Percentiles rank a stretch among this genome's conserved stretches.
These are phyloP conservation scores for Python bivittatus DNA, from an alignment of 2,113 vertebrate genomes.

Conservation along the genomic window DNA sequence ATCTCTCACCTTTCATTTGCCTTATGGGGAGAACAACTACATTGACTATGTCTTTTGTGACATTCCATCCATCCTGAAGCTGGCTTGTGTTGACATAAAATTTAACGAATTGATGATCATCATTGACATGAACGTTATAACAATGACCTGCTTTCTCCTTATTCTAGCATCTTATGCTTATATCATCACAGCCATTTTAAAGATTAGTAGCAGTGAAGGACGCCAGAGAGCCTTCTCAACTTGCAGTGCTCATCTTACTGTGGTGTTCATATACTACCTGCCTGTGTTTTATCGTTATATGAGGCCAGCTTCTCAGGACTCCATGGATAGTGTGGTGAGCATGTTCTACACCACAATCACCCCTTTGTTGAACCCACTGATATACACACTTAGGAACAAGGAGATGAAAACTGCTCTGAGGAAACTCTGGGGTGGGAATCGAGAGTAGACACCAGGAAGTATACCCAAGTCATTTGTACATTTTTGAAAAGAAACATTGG, in stretches of 20 bases:
- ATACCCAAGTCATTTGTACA: not conserved
- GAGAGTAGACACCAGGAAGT: not conserved
- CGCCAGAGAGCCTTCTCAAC: slow-evolving; percentile 57
- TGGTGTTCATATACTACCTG: slow-evolving; percentile 55
- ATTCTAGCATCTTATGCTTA: slow-evolving; percentile 63
- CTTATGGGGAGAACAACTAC: too few relatives aligned
- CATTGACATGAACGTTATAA: slow-evolving; percentile 61
- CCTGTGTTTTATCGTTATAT: slow-evolving; percentile 63
- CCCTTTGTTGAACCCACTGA: slow-evolving; percentile 59
- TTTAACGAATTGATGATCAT: slow-evolving; percentile 65
- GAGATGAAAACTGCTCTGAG: slow-evolving; percentile 54
- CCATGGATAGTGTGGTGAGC: slow-evolving; percentile 49
- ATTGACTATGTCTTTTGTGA: slow-evolving; percentile 68
- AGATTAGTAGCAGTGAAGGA: slow-evolving; percentile 41
- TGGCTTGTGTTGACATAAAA: slow-evolving; percentile 57
- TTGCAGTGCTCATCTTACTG: slow-evolving; percentile 58
- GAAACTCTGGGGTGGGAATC: slow-evolving; percentile 29
- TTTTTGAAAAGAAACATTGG: too few relatives aligned
- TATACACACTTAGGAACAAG: slow-evolving; percentile 62
- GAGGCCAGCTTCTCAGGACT: slow-evolving; percentile 41
- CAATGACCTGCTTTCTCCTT: slow-evolving; percentile 60
- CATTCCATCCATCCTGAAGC: slow-evolving; percentile 56
- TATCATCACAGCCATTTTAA: slow-evolving; percentile 54
- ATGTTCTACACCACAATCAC: slow-evolving; percentile 64
- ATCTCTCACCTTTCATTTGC: too few relatives aligned